Evolutionary conservation across 2,797 vertebrate genomes (phyloP).

Genomic region (Coreius guichenoti): DNA sequence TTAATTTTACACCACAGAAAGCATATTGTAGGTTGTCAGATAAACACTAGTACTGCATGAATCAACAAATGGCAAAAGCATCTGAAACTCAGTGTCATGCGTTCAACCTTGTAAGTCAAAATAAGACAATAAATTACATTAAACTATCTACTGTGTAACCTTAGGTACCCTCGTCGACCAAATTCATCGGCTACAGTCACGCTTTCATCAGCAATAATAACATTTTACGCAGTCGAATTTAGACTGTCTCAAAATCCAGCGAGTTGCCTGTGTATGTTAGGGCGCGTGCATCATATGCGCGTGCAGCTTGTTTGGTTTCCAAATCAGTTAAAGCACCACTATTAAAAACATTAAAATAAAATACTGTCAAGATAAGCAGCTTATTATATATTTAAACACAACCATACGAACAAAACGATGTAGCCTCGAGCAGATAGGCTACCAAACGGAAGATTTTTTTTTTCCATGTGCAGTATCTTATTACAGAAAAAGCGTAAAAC

Average conservation of each 20-base stretch:
- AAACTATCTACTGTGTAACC: background rate
- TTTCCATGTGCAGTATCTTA: background rate
- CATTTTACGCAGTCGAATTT: slow-evolving; percentile 15
- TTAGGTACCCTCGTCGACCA: background rate
- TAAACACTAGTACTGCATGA: background rate
- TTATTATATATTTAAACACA: background rate
- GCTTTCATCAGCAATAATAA: background rate
- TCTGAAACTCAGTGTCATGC: slow-evolving; percentile 1
- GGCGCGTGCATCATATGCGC: background rate
- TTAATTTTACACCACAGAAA: background rate
- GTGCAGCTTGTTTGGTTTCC: background rate
- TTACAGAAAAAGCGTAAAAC: background rate
- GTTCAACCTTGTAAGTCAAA: slow-evolving; percentile 6
- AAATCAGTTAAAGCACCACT: background rate
- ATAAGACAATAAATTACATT: slow-evolving; percentile 2
- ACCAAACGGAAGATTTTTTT: background rate
- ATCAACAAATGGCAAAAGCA: background rate
- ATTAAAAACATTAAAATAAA: background rate
- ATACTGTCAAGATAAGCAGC: background rate
- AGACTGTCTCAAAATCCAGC: background rate
- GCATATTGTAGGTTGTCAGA: background rate
- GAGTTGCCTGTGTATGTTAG: background rate
- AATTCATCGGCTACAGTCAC: background rate
- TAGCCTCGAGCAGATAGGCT: background rate
- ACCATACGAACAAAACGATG: background rate